Evolutionary conservation across 2,888 invertebrate genomes (phyloP), one percentile per base, ranked within the genome.

Genomic region (Papilio demoleus): DNA sequence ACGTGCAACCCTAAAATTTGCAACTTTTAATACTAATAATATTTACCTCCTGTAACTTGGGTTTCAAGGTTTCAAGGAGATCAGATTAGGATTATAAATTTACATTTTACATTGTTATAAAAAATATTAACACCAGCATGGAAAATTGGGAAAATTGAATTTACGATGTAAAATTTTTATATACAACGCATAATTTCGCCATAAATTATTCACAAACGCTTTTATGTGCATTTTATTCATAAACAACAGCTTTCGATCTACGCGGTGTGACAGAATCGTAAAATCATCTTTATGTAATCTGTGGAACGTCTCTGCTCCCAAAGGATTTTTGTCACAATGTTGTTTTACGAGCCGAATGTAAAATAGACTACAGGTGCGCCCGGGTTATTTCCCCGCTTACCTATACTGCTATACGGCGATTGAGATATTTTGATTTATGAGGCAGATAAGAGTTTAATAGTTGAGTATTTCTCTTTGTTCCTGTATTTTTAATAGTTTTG

Each of bases 231-330:
- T 85, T 86, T 86, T 85, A 87, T 88, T 84, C 85, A 87, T 87
- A 87, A 85, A 85, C 83, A 83, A 77, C 77, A 77, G 76, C 77
- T 79, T 83, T 82, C 79, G 81, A 84, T 86, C 82, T 80, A 81
- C 80, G 75, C 70, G 79, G 79, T 78, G 77, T 84, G 86, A 87
- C 86, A 84, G 83, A 87, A 87, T 88, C 88, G 85, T 90, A 88
- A 90, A 90, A 87, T 86, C 80, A 87, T 88, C 87, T 88, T 90
- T 89, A 85, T 88, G 87, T 82, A 84, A 85, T 85, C 84, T 83
- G 78, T 77, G 76, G 74, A 81, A 84, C 79, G 79, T 77, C 76
- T 79, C 81, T 78, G 76, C 80, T 87, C 85, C 85, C 86, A 83
- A 84, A 83, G 83, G 88, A 85, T 81, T 86, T 81, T 81, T 83